Evolutionary conservation across 2,797 vertebrate genomes (phyloP).

Genomic region (Aplochiton taeniatus): DNA sequence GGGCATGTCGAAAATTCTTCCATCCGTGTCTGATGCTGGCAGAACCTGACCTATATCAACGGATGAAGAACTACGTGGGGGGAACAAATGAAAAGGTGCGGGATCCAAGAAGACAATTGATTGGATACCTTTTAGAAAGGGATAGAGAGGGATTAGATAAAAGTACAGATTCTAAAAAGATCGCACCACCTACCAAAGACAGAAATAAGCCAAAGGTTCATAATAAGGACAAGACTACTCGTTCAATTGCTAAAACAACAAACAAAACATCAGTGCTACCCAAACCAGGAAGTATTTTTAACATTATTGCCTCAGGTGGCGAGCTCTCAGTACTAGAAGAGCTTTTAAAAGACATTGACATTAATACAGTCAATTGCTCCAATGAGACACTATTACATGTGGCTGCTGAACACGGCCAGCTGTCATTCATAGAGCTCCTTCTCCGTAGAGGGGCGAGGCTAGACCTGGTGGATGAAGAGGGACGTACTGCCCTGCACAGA

Average conservation of each 20-base stretch:
- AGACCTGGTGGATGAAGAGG: conserved; percentile 65
- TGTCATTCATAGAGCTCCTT: conserved; percentile 62
- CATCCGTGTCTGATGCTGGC: conserved; percentile 80
- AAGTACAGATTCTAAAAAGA: conserved; percentile 22
- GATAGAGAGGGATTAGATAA: conserved; percentile 61
- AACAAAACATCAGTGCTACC: conserved; percentile 26
- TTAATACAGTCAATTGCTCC: conserved; percentile 51
- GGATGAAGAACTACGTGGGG: conserved; percentile 70
- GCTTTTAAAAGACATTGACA: conserved; percentile 47
- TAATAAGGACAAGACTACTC: conserved; percentile 7
- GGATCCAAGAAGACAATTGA: conserved; percentile 78
- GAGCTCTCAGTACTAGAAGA: conserved; percentile 58
- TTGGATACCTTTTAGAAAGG: conserved; percentile 81
- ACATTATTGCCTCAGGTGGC: conserved; percentile 55
- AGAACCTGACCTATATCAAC: conserved; percentile 78
- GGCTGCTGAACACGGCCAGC: conserved; percentile 69
- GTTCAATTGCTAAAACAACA: conserved; percentile 22
- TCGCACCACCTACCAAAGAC: conserved; percentile 18
- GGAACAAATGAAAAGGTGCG: conserved; percentile 66
- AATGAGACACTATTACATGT: conserved; percentile 74
- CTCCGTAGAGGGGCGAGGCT: conserved; percentile 68
- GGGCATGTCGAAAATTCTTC: conserved; percentile 81
- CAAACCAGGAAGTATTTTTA: conserved; percentile 45
- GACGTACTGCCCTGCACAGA: conserved; percentile 73
- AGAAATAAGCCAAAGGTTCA: conserved; percentile 28